Conservation (phyloP, 2,888 invertebrate species). For the Drosophila neotestacea region DNA sequence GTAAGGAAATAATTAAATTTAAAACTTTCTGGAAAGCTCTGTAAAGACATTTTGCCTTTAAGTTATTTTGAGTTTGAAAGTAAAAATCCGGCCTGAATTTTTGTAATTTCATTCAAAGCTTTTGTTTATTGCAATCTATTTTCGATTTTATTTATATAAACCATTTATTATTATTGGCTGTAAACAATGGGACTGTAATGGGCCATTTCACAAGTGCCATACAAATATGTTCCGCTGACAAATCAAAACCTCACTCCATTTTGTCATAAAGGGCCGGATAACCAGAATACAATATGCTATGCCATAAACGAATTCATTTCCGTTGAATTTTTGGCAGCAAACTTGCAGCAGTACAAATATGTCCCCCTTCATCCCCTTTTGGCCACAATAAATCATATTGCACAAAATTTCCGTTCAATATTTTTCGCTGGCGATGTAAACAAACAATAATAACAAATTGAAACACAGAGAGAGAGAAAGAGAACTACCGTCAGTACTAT, state of each 20-base stretch:
- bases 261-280: conserved; percentile 73
- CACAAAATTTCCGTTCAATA: conserved; percentile 79
- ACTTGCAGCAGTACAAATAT: conserved; percentile 45
- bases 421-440: conserved; percentile 69
- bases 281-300: conserved; percentile 77
- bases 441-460: conserved; percentile 76
- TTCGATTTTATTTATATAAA: conserved; percentile 4
- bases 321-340: conserved; percentile 71
- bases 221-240: conserved; percentile 68
- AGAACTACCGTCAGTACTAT: conserved; percentile 8
- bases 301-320: conserved; percentile 78
- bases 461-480: conserved; percentile 36
- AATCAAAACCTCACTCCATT: conserved; percentile 34
- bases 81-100: background rate
- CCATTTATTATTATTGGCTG: conserved; percentile 12
- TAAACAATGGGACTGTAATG: conserved; percentile 52
- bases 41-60: background rate
- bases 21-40: too few relatives aligned
- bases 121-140: conserved; percentile 24
- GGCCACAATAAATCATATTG: conserved; percentile 72
- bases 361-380: background rate
- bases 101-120: conserved; percentile 23
- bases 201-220: conserved; percentile 55
- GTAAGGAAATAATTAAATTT: too few relatives aligned
- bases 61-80: background rate